Base-by-base conservation (phyloP, 2,113 vertebrate species). In the Catharus bicknelli region DNA sequence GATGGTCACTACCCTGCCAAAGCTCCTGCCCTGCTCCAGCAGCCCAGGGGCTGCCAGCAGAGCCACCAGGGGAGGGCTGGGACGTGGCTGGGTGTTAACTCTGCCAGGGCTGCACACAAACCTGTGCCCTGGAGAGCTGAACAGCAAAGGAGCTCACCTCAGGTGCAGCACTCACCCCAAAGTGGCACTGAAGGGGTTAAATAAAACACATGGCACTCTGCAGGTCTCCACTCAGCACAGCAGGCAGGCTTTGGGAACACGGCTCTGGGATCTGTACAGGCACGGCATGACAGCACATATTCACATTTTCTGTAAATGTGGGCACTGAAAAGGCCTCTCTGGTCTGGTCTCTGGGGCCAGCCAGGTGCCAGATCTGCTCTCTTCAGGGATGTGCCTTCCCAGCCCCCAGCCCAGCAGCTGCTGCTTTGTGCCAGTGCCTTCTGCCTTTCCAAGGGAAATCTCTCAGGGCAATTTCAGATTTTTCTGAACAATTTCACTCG, bases 351-450 rank as follows among this genome's bases (percentile, higher is more conserved):
- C 5, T 5, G 30, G 61, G 73, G 32, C 51, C 1, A 1, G 23
- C 30, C 23, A 51, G 62, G 16, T 12, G 5, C n/a, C n/a, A 57
- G n/a, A 1, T 1, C 1, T 5, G 9, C 17, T 25, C 17, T 43
- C n/a, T 0, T 2, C 5, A 40, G 8, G 74, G 19, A 61, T 21
- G 34, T 78, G 59, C 61, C 53, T 81, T 42, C 62, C 42, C 23
- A 5, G 54, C 21, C 13, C 38, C 67, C 66, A 68, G 36, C 25
- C 18, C 45, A 70, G 57, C 15, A 36, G 18, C 21, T 54, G 45
- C 55, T 68, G 62, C 57, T 86, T 18, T 47, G 36, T 51, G 32
- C n/a, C 11, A 7, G 11, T 68, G 57, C 30, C 27, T 43, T 72
- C 70, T 53, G 0, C 40, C 62, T 90, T 73, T 61, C 57, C 51